Evolutionary conservation across 2,113 vertebrate species (phyloP), one percentile per base, ranked within the genome.

Genomic region (Oryzias woworae): DNA sequence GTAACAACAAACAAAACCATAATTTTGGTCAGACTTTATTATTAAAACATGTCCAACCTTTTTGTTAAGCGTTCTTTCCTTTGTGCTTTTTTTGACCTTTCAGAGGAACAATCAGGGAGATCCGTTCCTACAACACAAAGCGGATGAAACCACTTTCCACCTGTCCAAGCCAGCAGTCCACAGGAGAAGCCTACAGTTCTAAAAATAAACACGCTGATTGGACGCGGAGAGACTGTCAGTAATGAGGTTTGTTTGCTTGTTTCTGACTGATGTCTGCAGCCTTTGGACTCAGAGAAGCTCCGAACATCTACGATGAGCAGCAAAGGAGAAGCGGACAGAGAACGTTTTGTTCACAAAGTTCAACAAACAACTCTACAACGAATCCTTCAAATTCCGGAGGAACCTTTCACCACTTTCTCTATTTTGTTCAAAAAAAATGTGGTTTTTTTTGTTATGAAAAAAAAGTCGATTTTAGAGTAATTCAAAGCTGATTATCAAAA

Each of bases 181-280:
- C 20, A 53, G 53, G 45, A 56, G 66, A 17, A 59, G 18, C 58
- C 62, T 48, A 4, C 64, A 58, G 71, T 75, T 85, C 69, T 58
- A 83, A 73, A 69, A 89, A 89, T 75, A 90, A 87, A 87, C 83
- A 86, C 47, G 45, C 22, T 77, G 73, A 83, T 70, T 86, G 75
- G 68, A 81, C 36, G n/a, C 18, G 28, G 41, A 68, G 28, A 16
- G 53, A 48, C 14, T 69, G 50, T 18, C 50, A 71, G 85, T 80
- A 64, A 84, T 80, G 51, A 42, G 50, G 58, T 75, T 41, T 44
- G 56, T 47, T 47, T 78, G 69, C 80, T 63, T 69, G 56, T 69
- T 51, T 77, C 75, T 56, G 54, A 71, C 12, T 58, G 66, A 10
- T 16, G 59, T 71, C 64, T 68, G 71, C 53, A 26, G 5, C 28